A percentile compares a stretch with the other conserved stretches of the same genome.
These are phyloP conservation scores for Puffinus mauretanicus DNA, from an alignment of 2,113 vertebrate genomes.

Conservation along the genomic window DNA sequence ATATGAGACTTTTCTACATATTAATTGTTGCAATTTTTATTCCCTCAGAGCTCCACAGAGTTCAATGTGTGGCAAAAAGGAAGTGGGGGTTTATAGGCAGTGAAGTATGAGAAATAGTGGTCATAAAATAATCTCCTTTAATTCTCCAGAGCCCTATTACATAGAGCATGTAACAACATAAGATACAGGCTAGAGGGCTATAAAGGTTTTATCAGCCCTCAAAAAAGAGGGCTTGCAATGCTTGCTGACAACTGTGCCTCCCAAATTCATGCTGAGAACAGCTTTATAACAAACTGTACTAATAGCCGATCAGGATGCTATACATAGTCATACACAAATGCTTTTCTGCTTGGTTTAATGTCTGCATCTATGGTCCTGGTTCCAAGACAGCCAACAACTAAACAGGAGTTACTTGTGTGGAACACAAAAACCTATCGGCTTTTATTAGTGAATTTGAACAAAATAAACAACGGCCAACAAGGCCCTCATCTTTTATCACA, in stretches of 20 bases:
- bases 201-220: background rate
- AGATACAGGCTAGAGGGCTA: background rate
- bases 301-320: accelerated
- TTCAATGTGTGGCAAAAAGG: background rate
- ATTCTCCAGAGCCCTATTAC: background rate
- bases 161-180: background rate
- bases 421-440: background rate
- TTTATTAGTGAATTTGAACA: background rate
- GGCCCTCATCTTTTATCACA: background rate
- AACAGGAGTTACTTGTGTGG: background rate
- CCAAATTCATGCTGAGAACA: background rate
- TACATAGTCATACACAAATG: background rate
- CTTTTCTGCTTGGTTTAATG: background rate
- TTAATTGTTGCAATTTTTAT: background rate
- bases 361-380: background rate
- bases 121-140: background rate
- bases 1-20: background rate
- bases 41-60: background rate
- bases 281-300: background rate
- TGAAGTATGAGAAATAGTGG: background rate
- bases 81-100: background rate
- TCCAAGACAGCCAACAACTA: background rate
- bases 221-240: background rate
- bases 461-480: background rate
- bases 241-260: background rate